These are phyloP conservation scores for Cheilosia urbana DNA, from an alignment of 2,888 invertebrate genomes.

Conservation along the genomic window DNA sequence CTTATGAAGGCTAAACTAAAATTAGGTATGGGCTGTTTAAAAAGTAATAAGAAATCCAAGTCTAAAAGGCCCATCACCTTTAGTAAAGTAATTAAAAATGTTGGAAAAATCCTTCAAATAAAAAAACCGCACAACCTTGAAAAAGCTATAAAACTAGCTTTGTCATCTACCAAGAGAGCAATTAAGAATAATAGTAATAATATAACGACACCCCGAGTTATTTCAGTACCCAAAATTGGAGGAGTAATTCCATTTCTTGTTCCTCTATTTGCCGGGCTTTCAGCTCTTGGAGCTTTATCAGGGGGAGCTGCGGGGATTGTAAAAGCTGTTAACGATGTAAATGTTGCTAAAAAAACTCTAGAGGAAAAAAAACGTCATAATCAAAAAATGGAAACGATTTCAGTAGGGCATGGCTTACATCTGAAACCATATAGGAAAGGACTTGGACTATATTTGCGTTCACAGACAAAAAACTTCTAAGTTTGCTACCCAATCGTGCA, in stretches of 20 bases:
- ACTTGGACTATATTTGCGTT: too few species aligned
- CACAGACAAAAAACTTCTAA: too few species aligned
- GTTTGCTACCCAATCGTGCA: too few species aligned
- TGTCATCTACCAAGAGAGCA: slow-evolving; percentile 25
- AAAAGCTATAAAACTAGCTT: slow-evolving; percentile 68
- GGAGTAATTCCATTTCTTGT: slow-evolving; percentile 76
- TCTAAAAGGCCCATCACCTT: too few species aligned
- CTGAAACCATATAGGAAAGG: slow-evolving; percentile 78
- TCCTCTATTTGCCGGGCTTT: too few species aligned
- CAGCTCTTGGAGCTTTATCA: too few species aligned
- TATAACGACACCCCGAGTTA: slow-evolving; percentile 77
- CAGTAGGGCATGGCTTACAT: slow-evolving; percentile 78
- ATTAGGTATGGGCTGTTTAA: background rate
- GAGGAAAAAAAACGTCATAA: too few species aligned
- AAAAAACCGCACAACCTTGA: slow-evolving; percentile 53
- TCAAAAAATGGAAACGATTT: background rate
- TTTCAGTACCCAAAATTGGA: slow-evolving; percentile 79
- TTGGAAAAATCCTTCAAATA: slow-evolving; percentile 1
- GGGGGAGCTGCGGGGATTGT: too few species aligned
- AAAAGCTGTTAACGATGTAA: too few species aligned
- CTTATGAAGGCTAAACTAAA: slow-evolving; percentile 72
- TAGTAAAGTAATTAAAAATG: too few species aligned
- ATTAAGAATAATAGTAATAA: slow-evolving; percentile 23
- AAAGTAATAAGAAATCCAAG: too few species aligned
- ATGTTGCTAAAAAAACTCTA: too few species aligned